Base-by-base conservation (phyloP, 2,797 vertebrate species). In the Typhlichthys subterraneus region DNA sequence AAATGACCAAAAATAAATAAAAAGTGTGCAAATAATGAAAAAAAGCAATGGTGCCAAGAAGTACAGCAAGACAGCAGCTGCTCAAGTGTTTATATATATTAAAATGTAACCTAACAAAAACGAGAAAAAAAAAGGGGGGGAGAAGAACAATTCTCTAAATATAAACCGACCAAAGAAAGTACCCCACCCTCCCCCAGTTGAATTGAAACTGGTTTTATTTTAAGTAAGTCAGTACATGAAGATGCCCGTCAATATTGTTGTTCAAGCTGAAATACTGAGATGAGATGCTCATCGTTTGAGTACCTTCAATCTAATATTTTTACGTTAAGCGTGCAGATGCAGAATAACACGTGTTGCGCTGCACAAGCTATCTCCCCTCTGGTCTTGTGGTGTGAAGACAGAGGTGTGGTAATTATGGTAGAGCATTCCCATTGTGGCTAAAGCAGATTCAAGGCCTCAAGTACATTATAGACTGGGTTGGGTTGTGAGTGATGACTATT, bases 181-280 rank as follows among this genome's bases (percentile, higher is more conserved):
- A 77, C 55, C 84, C 47, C 75, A 29, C 84, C 63, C 71, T 60
- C 65, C 64, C 65, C 80, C 73, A 63, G 77, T 83, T 87, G 70
- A 80, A 87, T 85, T 86, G 73, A 89, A 89, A 91, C 82, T 89
- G 77, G 86, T 88, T 92, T 92, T 92, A 92, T 92, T 91, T 67
- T 57, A 45, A 57, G 33, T 54, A 88, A 83, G 83, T 87, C 73
- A 88, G 75, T 88, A 90, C 87, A 89, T 81, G 76, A 59, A 80
- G 73, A 87, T 86, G 65, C 72, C 80, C 79, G 76, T 54, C 46
- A 81, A 76, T 61, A 57, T 31, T 46, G 61, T 64, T 63, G 59
- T 65, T 78, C 50, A 77, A 73, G 57, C 60, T 67, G 56, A 56
- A 69, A 79, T 15, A 54, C 9, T 29, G 23, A 29, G 23, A 29